Evolutionary conservation across 2,888 invertebrate species (phyloP).

Genomic region (Leucophora obtusa): DNA sequence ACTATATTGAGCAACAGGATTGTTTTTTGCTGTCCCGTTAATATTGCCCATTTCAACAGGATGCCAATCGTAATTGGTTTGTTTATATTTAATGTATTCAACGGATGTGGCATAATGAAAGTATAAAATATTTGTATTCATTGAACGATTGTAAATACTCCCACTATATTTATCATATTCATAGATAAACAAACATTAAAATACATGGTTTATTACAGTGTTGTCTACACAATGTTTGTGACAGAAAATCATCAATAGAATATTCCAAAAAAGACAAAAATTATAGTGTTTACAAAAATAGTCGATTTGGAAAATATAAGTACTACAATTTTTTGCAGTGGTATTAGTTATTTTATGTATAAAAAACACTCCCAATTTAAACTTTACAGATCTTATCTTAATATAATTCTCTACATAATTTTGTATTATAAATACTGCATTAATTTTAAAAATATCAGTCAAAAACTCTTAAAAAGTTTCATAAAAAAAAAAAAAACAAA

Average conservation of each 20-base stretch:
- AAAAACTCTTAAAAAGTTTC: no score
- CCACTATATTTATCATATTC: conserved; percentile 2
- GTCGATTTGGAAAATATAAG: no score
- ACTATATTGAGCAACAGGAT: conserved; percentile 5
- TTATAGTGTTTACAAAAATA: no score
- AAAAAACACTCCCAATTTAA: no score
- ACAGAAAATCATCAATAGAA: not conserved
- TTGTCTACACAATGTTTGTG: not conserved
- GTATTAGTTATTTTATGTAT: no score
- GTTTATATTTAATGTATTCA: conserved; percentile 52
- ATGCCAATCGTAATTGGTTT: conserved; percentile 54
- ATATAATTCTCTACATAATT: no score
- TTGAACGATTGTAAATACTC: not conserved
- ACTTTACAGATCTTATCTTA: no score
- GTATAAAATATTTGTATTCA: conserved; percentile 37
- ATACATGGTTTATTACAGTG: not conserved
- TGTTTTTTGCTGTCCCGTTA: not conserved
- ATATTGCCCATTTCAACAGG: conserved; percentile 41
- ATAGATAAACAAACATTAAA: not conserved
- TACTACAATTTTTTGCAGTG: no score
- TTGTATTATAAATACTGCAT: no score
- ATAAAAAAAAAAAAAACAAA: no score
- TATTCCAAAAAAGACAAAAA: no score
- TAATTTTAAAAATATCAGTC: no score
- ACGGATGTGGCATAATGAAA: conserved; percentile 49